These are phyloP conservation scores for Benthosema pterotum DNA, from an alignment of 2,797 vertebrate genomes.

Conservation along the genomic window DNA sequence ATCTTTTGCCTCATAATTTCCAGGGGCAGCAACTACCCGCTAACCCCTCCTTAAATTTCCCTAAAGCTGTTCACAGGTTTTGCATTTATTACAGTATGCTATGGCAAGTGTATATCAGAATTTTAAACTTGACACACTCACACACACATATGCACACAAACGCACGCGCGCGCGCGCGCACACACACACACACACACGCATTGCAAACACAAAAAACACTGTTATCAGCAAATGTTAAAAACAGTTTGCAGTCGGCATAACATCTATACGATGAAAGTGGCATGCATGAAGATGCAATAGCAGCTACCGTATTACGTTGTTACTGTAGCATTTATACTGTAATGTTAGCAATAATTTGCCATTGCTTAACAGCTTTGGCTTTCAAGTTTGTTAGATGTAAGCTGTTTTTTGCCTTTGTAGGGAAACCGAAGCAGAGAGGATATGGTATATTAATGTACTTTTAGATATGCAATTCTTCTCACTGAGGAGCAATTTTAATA, in stretches of 20 bases:
- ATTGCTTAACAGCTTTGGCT: no score
- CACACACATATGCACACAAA: background rate
- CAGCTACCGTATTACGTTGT: no score
- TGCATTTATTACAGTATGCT: conserved; percentile 44
- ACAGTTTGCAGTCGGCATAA: background rate
- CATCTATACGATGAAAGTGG: background rate
- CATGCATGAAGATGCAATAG: background rate
- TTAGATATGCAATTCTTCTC: no score
- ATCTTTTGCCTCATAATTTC: conserved; percentile 64
- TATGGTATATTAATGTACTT: no score
- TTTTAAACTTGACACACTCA: conserved; percentile 11
- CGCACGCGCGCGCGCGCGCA: background rate
- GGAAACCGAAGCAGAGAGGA: no score
- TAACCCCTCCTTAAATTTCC: conserved; percentile 36
- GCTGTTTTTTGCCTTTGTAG: no score
- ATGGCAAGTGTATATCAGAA: conserved; percentile 25
- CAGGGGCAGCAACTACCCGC: conserved; percentile 44
- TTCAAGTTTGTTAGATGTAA: no score
- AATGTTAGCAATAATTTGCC: no score
- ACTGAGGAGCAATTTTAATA: no score
- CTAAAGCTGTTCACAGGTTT: conserved; percentile 30
- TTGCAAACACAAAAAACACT: background rate
- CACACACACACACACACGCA: conserved; percentile 4
- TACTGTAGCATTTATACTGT: background rate
- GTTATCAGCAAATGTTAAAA: conserved; percentile 20